Conservation (phyloP, 2,113 vertebrate species). For the Rhynchopsitta pachyrhyncha region DNA sequence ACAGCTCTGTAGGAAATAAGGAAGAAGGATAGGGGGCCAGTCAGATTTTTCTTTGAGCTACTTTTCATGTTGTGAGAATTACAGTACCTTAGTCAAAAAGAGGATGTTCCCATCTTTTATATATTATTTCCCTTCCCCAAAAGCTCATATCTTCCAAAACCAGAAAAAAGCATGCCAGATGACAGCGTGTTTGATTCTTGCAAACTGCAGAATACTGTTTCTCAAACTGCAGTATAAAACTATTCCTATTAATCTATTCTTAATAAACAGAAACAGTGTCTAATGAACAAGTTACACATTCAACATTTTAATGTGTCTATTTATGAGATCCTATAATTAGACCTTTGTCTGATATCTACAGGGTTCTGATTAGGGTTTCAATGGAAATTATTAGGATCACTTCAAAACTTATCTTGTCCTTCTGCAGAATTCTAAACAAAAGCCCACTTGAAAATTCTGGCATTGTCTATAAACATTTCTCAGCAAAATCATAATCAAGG, state of each 20-base stretch:
- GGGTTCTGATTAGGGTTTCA: constrained; percentile 18
- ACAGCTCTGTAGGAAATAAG: constrained; percentile 63
- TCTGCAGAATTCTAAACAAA: not conserved
- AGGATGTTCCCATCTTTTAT: constrained; percentile 61
- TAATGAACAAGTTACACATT: constrained; percentile 54
- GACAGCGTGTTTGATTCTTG: not conserved
- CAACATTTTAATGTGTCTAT: constrained; percentile 58
- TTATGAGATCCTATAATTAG: constrained; percentile 65
- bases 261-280: constrained; percentile 33
- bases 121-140: not conserved
- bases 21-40: constrained; percentile 50
- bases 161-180: not conserved
- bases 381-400: not conserved
- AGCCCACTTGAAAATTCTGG: not conserved
- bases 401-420: constrained; percentile 13
- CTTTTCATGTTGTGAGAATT: constrained; percentile 72
- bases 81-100: constrained; percentile 64
- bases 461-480: not conserved
- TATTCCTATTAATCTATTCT: not conserved
- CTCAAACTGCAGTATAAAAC: not conserved
- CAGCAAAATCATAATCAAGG: not conserved
- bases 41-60: constrained; percentile 68
- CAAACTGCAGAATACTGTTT: constrained; percentile 6
- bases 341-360: constrained; percentile 56
- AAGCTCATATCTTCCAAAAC: not conserved